phyloP scores from a whole-genome alignment of 92 coral and sea anemone species.

The Heteractis magnifica region DNA sequence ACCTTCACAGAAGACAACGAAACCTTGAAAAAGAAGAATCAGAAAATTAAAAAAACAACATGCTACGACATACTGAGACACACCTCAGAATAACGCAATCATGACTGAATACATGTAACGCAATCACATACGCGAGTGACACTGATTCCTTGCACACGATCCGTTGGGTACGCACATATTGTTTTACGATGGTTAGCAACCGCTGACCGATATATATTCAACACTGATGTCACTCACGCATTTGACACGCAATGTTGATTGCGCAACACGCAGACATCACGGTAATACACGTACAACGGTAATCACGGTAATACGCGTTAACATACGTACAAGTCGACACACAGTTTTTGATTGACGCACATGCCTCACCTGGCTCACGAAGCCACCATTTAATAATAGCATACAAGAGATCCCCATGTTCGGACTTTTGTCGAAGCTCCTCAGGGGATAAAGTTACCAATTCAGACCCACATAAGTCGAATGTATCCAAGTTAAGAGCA shows the following conservation, averaged over 20 bases:
- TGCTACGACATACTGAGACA: no score
- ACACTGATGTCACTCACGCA: no score
- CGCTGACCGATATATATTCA: neutral
- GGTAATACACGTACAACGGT: no score
- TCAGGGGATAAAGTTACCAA: slow-evolving; percentile 40
- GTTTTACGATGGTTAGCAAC: neutral
- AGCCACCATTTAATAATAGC: slow-evolving; percentile 17
- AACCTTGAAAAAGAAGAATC: neutral
- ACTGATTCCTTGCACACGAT: neutral
- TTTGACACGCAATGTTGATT: neutral
- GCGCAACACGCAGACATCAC: neutral
- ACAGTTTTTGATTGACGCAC: neutral
- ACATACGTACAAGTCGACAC: no score
- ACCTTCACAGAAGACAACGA: slow-evolving; percentile 63
- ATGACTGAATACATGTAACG: neutral
- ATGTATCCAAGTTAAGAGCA: neutral
- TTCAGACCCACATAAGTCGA: slow-evolving; percentile 53
- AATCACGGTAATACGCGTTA: no score
- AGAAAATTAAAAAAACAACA: neutral
- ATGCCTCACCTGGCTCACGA: slow-evolving; percentile 38
- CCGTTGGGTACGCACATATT: neutral
- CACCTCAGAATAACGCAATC: neutral
- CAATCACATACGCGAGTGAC: neutral
- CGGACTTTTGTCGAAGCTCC: slow-evolving; percentile 45
- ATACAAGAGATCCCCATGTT: slow-evolving; percentile 42